Evolutionary conservation across 1,140 invertebrate genomes (phyloP).

Genomic region (Drosophila rufa): DNA sequence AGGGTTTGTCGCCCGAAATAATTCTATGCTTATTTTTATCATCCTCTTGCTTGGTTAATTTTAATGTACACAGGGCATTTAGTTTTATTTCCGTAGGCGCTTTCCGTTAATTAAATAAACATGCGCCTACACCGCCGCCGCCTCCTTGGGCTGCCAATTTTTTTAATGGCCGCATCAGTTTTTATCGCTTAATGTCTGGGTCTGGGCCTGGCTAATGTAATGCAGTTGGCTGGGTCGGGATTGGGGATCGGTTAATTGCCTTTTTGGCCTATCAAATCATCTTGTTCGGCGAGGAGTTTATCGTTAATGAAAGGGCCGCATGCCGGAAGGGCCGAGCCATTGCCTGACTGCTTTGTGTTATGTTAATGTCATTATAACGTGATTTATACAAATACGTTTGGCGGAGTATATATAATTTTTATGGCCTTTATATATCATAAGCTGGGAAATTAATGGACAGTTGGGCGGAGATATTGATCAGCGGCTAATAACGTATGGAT

Average conservation of each 20-base stretch:
- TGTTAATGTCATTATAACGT: constrained; percentile 78
- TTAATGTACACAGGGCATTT: constrained; percentile 65
- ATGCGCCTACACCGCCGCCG: constrained; percentile 18
- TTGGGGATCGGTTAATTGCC: constrained; percentile 59
- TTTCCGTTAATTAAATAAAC: constrained; percentile 76
- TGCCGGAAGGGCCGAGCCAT: constrained; percentile 3
- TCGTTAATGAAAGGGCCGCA: constrained; percentile 49
- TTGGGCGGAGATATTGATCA: constrained; percentile 27
- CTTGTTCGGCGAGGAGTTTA: constrained; percentile 45
- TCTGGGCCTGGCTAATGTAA: constrained; percentile 41
- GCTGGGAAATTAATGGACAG: constrained; percentile 56
- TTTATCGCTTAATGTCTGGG: constrained; percentile 67
- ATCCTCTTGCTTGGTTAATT: constrained; percentile 75
- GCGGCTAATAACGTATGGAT: constrained; percentile 1
- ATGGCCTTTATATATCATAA: constrained; percentile 55
- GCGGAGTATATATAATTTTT: constrained; percentile 46
- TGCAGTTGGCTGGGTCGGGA: constrained; percentile 30
- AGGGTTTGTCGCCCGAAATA: constrained; percentile 49
- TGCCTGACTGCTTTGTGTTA: constrained; percentile 52
- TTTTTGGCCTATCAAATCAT: constrained; percentile 66
- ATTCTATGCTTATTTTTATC: constrained; percentile 63
- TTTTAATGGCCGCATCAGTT: constrained; percentile 69
- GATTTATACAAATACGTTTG: constrained; percentile 70
- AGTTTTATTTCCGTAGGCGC: constrained; percentile 63
- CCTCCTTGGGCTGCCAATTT: constrained; percentile 32